Conservation (phyloP, 1,140 invertebrate species). For the Drosophila busckii region DNA sequence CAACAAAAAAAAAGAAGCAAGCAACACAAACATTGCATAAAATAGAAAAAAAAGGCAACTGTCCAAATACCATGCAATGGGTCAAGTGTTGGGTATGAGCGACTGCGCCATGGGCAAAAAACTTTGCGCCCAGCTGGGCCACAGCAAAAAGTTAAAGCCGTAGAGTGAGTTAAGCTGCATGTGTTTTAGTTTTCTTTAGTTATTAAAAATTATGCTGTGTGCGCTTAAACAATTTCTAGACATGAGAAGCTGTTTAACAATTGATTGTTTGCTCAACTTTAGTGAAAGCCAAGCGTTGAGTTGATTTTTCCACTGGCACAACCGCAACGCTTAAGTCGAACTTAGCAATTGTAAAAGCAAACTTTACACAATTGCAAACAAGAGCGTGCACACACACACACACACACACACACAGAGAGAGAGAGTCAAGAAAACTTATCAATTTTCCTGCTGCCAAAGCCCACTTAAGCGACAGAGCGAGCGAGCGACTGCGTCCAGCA, state of each 20-base stretch:
- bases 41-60: conserved; percentile 24
- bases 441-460: conserved; percentile 42
- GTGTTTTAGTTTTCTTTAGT: too few relatives aligned
- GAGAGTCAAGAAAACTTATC: conserved; percentile 48
- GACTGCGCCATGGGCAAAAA: too few relatives aligned
- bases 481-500: background rate
- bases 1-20: conserved; percentile 55
- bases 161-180: too few relatives aligned
- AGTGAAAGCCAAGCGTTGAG: background rate
- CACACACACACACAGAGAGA: conserved; percentile 37
- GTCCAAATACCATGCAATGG: conserved; percentile 19
- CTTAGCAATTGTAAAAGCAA: background rate
- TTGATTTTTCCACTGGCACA: background rate
- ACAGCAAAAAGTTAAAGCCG: too few relatives aligned
- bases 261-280: too few relatives aligned
- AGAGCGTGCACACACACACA: too few relatives aligned
- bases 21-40: conserved; percentile 70
- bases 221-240: conserved; percentile 50
- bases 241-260: too few relatives aligned
- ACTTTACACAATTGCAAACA: conserved; percentile 2
- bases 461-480: background rate
- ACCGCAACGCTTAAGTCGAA: background rate
- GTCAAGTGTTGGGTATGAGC: conserved; percentile 29
- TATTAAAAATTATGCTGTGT: too few relatives aligned
- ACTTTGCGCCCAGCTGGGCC: too few relatives aligned